These are phyloP conservation scores for Drosophila dunni DNA, from an alignment of 1,140 invertebrate genomes.

Conservation along the genomic window DNA sequence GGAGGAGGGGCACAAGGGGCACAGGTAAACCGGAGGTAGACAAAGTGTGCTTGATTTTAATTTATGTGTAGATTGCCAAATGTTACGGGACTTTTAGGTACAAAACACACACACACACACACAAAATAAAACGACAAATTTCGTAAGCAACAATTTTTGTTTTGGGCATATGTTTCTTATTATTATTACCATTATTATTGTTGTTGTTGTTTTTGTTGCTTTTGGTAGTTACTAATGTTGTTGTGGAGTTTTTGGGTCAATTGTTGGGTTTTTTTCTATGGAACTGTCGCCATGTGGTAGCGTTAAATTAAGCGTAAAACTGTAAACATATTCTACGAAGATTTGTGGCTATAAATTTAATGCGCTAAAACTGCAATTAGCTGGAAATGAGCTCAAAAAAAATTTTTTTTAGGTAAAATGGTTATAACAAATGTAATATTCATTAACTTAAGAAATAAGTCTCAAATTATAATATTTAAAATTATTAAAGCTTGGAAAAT, in stretches of 20 bases:
- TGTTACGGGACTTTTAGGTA: conserved; percentile 52
- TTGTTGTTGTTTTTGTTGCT: neutral
- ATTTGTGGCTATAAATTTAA: neutral
- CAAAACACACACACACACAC: neutral
- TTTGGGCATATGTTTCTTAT: conserved; percentile 45
- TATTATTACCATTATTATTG: neutral
- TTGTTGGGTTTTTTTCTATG: conserved; percentile 23
- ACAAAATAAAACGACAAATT: conserved; percentile 17
- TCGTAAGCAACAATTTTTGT: conserved; percentile 44
- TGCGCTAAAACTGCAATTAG: neutral
- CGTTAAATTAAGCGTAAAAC: neutral
- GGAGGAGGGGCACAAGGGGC: neutral
- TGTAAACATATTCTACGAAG: conserved; percentile 13
- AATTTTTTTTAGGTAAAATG: too few species aligned
- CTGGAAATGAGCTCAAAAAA: conserved; percentile 1
- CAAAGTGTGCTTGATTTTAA: conserved; percentile 55
- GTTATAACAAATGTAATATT: too few species aligned
- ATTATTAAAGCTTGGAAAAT: too few species aligned
- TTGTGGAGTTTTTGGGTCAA: conserved; percentile 19
- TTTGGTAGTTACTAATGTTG: neutral
- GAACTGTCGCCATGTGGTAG: conserved; percentile 10
- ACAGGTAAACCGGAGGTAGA: conserved; percentile 10
- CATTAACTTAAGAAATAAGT: too few species aligned
- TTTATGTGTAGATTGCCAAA: conserved; percentile 70
- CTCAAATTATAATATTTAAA: too few species aligned